These are phyloP conservation scores for Pyrrhia umbra DNA, from an alignment of 2,888 invertebrate species.

Conservation along the genomic window DNA sequence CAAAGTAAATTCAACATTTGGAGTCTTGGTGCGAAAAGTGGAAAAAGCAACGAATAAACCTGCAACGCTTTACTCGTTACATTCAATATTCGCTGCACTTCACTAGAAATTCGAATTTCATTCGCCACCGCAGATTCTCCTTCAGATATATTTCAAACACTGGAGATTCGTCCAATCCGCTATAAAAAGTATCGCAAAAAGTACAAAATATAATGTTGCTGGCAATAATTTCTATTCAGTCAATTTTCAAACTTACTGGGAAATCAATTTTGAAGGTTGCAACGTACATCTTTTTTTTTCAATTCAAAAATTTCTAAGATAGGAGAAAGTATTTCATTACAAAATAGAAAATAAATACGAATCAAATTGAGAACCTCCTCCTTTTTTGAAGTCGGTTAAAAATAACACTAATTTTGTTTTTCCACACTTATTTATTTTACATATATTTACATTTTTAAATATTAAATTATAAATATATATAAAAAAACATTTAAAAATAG, in stretches of 20 bases:
- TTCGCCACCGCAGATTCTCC: slow-evolving; percentile 59
- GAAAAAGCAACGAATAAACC: slow-evolving; percentile 60
- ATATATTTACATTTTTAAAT: too few relatives aligned
- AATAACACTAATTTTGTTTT: too few relatives aligned
- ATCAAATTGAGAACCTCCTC: too few relatives aligned
- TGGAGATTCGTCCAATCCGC: slow-evolving; percentile 63
- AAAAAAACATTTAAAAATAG: too few relatives aligned
- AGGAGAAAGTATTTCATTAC: too few relatives aligned
- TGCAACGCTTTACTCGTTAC: slow-evolving; percentile 56
- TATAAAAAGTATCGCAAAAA: slow-evolving; percentile 66
- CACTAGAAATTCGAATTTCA: slow-evolving; percentile 62
- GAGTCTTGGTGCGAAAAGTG: slow-evolving; percentile 39
- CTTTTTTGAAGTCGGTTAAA: too few relatives aligned
- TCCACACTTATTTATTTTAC: too few relatives aligned
- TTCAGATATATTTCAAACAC: slow-evolving; percentile 67
- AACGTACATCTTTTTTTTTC: too few relatives aligned
- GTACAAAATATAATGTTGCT: slow-evolving; percentile 53
- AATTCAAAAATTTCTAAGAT: too few relatives aligned
- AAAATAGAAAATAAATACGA: too few relatives aligned
- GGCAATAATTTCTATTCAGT: slow-evolving; percentile 16
- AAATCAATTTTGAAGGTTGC: too few relatives aligned
- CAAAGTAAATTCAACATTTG: slow-evolving; percentile 49
- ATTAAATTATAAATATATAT: too few relatives aligned
- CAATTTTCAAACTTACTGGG: slow-evolving; percentile 16
- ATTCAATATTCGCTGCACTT: slow-evolving; percentile 62